Conservation (phyloP, 92 coral and sea anemone species). For the Epizoanthus ramosus region DNA sequence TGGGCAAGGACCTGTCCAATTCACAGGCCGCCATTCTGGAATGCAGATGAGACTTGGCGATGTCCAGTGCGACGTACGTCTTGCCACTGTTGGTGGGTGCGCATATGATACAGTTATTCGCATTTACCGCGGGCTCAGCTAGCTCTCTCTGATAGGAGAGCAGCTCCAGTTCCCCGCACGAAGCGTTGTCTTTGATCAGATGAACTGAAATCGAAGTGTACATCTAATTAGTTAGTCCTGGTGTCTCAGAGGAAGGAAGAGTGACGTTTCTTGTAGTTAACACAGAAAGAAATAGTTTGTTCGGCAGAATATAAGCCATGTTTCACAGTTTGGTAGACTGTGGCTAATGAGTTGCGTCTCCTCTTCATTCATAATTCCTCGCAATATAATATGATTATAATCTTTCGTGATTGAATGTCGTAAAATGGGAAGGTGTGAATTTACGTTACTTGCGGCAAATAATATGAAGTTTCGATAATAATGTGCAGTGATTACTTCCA, state of each 20-base stretch:
- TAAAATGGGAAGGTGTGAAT: too few relatives aligned
- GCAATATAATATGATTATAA: too few relatives aligned
- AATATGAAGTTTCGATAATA: too few relatives aligned
- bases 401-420: too few relatives aligned
- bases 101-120: slow-evolving; percentile 48
- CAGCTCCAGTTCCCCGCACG: slow-evolving; percentile 28
- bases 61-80: slow-evolving; percentile 56
- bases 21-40: background rate
- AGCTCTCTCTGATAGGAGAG: slow-evolving; percentile 38
- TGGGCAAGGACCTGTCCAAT: background rate
- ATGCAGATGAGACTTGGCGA: slow-evolving; percentile 26
- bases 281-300: too few relatives aligned
- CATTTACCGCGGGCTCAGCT: slow-evolving; percentile 46
- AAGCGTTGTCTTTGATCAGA: slow-evolving; percentile 15
- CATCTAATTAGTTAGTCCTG: background rate
- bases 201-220: background rate
- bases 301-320: too few relatives aligned
- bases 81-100: slow-evolving; percentile 60
- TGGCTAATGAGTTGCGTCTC: too few relatives aligned
- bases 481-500: too few relatives aligned
- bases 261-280: background rate
- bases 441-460: too few relatives aligned
- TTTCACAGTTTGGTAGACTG: too few relatives aligned
- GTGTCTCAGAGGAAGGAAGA: background rate
- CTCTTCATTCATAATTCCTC: too few relatives aligned